Evolutionary conservation across 2,113 vertebrate species (phyloP).

Genomic region (Festucalex cinctus): DNA sequence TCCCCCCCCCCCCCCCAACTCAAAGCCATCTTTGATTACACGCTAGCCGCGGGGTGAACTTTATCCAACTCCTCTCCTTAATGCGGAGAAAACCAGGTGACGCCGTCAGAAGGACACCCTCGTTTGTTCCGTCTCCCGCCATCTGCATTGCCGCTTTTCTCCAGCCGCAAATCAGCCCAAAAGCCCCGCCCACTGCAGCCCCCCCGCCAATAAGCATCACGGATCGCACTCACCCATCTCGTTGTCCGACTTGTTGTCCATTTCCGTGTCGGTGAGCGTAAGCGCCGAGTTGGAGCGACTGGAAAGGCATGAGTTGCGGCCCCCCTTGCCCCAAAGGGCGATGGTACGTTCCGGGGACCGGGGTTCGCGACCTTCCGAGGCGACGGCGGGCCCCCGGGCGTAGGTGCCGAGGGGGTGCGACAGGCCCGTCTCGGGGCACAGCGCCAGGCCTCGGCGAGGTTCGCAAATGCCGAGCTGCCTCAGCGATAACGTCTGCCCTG

Average conservation of each 20-base stretch:
- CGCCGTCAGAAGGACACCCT: slow-evolving; percentile 56
- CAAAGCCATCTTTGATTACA: slow-evolving; percentile 80
- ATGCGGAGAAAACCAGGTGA: slow-evolving; percentile 73
- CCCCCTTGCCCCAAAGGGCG: slow-evolving; percentile 91
- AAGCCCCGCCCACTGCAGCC: slow-evolving; percentile 41
- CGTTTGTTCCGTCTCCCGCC: slow-evolving; percentile 14
- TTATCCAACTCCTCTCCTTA: slow-evolving; percentile 67
- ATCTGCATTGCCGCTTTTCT: slow-evolving; percentile 12
- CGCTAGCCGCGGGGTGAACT: slow-evolving; percentile 71
- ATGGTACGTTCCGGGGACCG: slow-evolving; percentile 94
- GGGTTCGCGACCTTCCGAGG: slow-evolving; percentile 87
- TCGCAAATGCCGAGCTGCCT: slow-evolving; percentile 97
- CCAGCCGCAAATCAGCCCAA: slow-evolving; percentile 45
- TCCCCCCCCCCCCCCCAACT: slow-evolving; percentile 56
- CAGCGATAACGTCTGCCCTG: slow-evolving; percentile 97
- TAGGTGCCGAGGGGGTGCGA: slow-evolving; percentile 87
- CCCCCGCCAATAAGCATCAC: slow-evolving; percentile 2
- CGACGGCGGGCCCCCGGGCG: slow-evolving; percentile 81
- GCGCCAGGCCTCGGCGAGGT: slow-evolving; percentile 90
- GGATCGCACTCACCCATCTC: slow-evolving; percentile 86
- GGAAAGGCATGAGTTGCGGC: slow-evolving; percentile 90
- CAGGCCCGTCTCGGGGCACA: slow-evolving; percentile 95
- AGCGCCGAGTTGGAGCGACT: slow-evolving; percentile 97
- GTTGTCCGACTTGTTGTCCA: slow-evolving; percentile 96
- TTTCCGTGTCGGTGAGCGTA: slow-evolving; percentile 96